Evolutionary conservation across 2,888 invertebrate species (phyloP).

Genomic region (Barypeithes pellucidus): DNA sequence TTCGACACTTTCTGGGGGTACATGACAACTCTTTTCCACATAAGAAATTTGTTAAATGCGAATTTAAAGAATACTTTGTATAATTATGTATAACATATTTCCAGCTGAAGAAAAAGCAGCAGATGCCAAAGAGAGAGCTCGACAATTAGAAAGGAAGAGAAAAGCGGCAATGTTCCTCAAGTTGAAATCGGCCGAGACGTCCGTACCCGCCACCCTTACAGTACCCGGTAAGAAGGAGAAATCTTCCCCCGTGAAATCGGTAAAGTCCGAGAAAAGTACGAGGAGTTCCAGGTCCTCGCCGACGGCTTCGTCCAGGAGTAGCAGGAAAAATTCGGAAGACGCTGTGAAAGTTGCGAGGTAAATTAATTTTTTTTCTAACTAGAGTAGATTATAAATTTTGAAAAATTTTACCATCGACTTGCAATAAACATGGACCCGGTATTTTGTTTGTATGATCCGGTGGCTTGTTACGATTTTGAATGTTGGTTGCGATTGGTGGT

Average conservation of each 20-base stretch:
- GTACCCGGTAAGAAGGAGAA: not conserved
- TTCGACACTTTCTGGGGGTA: no score
- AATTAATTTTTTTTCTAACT: no score
- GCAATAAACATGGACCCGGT: no score
- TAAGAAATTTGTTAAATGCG: no score
- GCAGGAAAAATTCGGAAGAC: slow-evolving; percentile 55
- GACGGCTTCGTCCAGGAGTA: slow-evolving; percentile 35
- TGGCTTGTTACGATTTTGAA: no score
- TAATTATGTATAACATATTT: no score
- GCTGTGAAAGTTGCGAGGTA: slow-evolving; percentile 47
- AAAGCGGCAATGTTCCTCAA: slow-evolving; percentile 86
- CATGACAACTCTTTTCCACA: no score
- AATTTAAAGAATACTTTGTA: no score
- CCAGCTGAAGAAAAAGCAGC: slow-evolving; percentile 39
- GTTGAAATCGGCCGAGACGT: slow-evolving; percentile 63
- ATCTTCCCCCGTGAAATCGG: slow-evolving; percentile 2
- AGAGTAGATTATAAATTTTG: no score
- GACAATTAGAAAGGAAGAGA: slow-evolving; percentile 83
- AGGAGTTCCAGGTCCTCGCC: not conserved
- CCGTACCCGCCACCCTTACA: not conserved
- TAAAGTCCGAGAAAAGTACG: slow-evolving; percentile 27
- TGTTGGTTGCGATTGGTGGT: no score
- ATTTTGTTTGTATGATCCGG: no score
- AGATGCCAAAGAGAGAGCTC: slow-evolving; percentile 71
- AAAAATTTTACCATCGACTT: no score